Percentiles rank a stretch among this genome's conserved stretches.
Evolutionary conservation across 2,888 invertebrate genomes (phyloP).

Genomic region (Lasioglossum marginatum): DNA sequence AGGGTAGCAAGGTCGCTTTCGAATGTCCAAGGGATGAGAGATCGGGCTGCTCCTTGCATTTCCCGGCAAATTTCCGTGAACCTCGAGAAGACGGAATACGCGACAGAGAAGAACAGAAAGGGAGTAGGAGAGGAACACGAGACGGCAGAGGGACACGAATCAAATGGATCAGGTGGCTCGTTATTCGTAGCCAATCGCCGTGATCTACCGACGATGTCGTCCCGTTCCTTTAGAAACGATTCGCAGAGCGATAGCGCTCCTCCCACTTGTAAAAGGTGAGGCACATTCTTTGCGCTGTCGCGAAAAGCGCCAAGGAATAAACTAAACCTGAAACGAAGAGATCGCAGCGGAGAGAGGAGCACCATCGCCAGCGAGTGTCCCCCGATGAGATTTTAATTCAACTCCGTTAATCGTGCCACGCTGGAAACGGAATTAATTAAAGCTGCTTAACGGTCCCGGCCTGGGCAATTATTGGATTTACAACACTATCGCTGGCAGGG

Average conservation of each 20-base stretch:
- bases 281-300: background rate
- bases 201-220: slow-evolving; percentile 2
- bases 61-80: slow-evolving; percentile 18
- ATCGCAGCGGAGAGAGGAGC: background rate
- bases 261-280: background rate
- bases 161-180: slow-evolving; percentile 26
- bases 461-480: slow-evolving; percentile 73
- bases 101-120: background rate
- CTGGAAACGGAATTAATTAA: slow-evolving; percentile 73
- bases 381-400: slow-evolving; percentile 73
- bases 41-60: background rate
- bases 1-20: slow-evolving; percentile 22
- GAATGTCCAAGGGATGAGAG: slow-evolving; percentile 26
- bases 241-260: background rate
- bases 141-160: background rate
- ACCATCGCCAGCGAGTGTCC: slow-evolving; percentile 19
- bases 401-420: slow-evolving; percentile 70
- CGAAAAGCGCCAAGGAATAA: background rate
- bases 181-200: slow-evolving; percentile 21
- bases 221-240: background rate
- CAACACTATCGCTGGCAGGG: slow-evolving; percentile 67
- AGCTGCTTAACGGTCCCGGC: slow-evolving; percentile 70
- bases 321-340: background rate
- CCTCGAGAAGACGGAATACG: background rate
- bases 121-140: background rate